Evolutionary conservation across 2,113 vertebrate species (phyloP).

Genomic region (Pelodiscus sinensis): DNA sequence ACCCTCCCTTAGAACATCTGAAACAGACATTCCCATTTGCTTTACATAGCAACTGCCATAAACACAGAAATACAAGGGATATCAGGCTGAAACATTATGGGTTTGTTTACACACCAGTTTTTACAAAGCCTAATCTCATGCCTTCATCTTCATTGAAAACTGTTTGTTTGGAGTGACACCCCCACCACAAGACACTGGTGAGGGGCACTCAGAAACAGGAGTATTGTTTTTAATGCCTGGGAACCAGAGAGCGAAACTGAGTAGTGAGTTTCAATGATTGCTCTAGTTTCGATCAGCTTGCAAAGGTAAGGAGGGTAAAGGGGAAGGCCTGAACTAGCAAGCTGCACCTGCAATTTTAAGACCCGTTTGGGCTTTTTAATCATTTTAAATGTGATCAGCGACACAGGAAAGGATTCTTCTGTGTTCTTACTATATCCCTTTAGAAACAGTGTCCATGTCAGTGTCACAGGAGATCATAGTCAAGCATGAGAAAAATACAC

Average conservation of each 20-base stretch:
- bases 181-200: background rate
- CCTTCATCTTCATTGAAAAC: background rate
- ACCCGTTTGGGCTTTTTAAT: background rate
- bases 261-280: background rate
- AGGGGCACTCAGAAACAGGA: background rate
- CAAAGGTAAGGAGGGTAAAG: too few relatives aligned
- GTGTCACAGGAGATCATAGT: background rate
- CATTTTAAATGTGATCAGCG: background rate
- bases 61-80: background rate
- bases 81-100: background rate
- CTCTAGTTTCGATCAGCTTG: constrained; percentile 1
- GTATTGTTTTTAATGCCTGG: background rate
- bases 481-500: background rate
- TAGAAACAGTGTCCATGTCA: background rate
- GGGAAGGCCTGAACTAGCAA: background rate
- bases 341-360: background rate
- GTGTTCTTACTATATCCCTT: background rate
- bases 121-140: background rate
- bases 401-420: background rate
- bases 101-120: background rate
- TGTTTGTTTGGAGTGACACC: background rate
- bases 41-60: background rate
- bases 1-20: background rate
- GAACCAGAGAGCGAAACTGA: background rate
- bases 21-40: background rate